Conservation (phyloP, 2,888 invertebrate genomes). For the Coleophora flavipennella region DNA sequence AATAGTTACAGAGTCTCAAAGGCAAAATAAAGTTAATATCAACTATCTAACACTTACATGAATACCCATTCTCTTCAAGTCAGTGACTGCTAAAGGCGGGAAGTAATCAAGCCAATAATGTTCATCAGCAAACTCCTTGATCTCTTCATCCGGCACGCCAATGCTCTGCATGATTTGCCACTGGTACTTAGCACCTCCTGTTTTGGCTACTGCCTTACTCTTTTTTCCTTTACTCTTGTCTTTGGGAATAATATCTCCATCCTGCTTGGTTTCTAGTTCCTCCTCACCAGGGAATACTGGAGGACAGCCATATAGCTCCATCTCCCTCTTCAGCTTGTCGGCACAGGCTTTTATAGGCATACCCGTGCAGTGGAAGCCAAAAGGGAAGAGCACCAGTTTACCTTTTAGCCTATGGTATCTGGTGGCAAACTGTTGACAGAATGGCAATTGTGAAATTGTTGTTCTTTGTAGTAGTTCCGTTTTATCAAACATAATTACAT, state of each 20-base stretch:
- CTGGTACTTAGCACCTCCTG: conserved; percentile 91
- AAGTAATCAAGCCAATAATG: conserved; percentile 97
- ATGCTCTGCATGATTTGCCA: conserved; percentile 99
- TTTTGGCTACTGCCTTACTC: conserved; percentile 96
- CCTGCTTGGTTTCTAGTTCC: conserved; percentile 52
- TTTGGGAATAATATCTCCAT: conserved; percentile 75
- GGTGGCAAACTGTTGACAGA: conserved; percentile 81
- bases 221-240: conserved; percentile 86
- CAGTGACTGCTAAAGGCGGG: conserved; percentile 89
- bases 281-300: conserved; percentile 86
- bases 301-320: conserved; percentile 92
- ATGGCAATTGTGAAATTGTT: background rate
- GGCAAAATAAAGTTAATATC: background rate
- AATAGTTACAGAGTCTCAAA: too few relatives aligned
- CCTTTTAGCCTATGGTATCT: conserved; percentile 95
- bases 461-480: too few relatives aligned
- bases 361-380: conserved; percentile 99
- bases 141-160: conserved; percentile 92
- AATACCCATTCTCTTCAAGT: conserved; percentile 90
- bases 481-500: too few relatives aligned
- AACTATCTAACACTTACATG: conserved; percentile 75
- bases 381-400: conserved; percentile 93
- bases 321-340: conserved; percentile 95
- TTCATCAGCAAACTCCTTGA: conserved; percentile 91
- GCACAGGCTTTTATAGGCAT: conserved; percentile 99